Conservation (phyloP, 1,140 invertebrate genomes). For the Lepidurus apus region DNA sequence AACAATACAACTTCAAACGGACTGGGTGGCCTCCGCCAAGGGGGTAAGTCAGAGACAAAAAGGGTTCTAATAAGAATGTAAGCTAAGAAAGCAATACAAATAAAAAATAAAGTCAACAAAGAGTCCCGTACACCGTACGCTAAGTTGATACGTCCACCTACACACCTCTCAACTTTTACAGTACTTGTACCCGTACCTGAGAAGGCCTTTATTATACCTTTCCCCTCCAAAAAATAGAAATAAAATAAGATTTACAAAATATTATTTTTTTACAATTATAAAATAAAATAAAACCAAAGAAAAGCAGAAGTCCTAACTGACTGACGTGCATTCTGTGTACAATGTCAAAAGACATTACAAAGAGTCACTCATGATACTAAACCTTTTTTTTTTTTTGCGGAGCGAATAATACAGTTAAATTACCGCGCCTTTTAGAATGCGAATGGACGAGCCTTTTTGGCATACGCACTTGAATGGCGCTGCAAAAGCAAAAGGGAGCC, state of each 20-base stretch:
- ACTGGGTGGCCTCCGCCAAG: neutral
- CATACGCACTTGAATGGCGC: neutral
- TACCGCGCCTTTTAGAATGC: neutral
- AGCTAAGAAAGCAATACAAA: constrained; percentile 1
- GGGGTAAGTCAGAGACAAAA: neutral
- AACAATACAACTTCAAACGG: neutral
- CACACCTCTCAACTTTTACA: neutral
- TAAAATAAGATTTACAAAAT: too few species aligned
- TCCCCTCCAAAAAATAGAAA: neutral
- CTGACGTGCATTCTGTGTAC: neutral
- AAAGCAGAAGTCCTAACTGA: neutral
- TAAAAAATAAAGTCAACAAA: constrained; percentile 20
- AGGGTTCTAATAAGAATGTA: neutral
- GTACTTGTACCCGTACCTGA: neutral
- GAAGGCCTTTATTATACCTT: neutral
- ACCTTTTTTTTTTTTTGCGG: neutral
- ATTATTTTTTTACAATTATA: too few species aligned
- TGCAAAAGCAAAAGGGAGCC: neutral
- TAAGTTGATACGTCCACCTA: neutral
- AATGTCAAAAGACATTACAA: neutral
- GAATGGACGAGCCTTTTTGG: neutral
- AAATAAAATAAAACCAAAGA: too few species aligned
- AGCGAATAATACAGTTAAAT: constrained; percentile 1
- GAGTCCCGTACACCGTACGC: neutral
- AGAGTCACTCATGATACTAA: neutral